A percentile compares a stretch with the other conserved stretches of the same genome.
These are phyloP conservation scores for Colius striatus DNA, from an alignment of 2,113 vertebrate genomes.

Conservation along the genomic window DNA sequence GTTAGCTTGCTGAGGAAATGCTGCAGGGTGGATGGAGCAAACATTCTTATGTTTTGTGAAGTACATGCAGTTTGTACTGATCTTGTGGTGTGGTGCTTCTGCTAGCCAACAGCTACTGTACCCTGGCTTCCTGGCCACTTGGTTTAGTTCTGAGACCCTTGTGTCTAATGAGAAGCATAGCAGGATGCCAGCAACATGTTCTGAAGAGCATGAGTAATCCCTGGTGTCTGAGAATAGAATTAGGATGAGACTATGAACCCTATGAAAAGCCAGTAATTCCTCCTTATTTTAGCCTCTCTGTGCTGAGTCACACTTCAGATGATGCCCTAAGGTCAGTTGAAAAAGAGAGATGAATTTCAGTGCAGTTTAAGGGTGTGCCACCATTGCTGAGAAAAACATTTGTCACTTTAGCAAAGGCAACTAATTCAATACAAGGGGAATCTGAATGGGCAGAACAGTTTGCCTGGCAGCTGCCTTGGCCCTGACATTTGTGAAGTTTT, in stretches of 20 bases:
- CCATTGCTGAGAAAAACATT: neutral
- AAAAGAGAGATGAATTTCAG: neutral
- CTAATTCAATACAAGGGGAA: neutral
- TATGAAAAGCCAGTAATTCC: neutral
- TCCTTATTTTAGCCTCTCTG: neutral
- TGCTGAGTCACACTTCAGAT: slow-evolving; percentile 31
- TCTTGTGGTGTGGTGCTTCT: neutral
- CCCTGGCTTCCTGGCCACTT: neutral
- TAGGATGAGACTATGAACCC: neutral
- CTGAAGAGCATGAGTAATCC: slow-evolving; percentile 38
- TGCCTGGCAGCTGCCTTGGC: neutral
- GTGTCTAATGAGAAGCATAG: neutral
- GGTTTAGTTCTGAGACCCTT: neutral
- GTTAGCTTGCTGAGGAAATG: neutral
- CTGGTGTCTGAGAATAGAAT: slow-evolving; percentile 32
- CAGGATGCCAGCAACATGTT: neutral
- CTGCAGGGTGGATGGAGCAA: neutral
- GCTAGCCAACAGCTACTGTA: neutral
- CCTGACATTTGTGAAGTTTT: neutral
- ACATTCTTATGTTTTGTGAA: neutral
- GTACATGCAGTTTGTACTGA: neutral
- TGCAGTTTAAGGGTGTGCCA: neutral
- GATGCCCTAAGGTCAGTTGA: neutral
- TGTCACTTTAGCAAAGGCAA: neutral
- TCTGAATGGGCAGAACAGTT: neutral